These are phyloP conservation scores for Myotis planiceps DNA, from an alignment of 2,797 vertebrate genomes.

Conservation along the genomic window DNA sequence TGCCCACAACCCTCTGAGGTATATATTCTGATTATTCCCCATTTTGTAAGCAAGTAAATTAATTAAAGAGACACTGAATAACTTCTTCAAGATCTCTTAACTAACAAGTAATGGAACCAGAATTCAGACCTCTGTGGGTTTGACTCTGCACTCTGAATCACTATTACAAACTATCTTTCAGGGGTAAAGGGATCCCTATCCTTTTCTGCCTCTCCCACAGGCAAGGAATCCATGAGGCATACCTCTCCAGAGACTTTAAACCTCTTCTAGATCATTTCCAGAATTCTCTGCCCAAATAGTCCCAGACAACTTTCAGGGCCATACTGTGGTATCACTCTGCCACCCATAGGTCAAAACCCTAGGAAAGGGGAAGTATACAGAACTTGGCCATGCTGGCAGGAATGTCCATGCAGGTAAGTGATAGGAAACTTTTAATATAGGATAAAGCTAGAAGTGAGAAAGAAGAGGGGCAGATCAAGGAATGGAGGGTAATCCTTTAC, in stretches of 20 bases:
- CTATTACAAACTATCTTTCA: background rate
- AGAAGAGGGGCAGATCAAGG: background rate
- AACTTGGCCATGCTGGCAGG: background rate
- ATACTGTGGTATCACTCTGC: background rate
- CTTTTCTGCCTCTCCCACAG: background rate
- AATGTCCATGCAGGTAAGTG: background rate
- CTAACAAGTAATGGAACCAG: constrained; percentile 4
- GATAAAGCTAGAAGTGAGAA: background rate
- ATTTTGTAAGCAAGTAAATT: background rate
- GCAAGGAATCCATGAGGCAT: background rate
- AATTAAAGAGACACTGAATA: background rate
- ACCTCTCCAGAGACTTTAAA: background rate
- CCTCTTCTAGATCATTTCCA: background rate
- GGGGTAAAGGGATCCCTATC: background rate
- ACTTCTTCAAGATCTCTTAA: constrained; percentile 7
- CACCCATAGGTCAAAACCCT: background rate
- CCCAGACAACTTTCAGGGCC: background rate
- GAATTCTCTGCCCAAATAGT: constrained; percentile 11
- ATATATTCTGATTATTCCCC: background rate
- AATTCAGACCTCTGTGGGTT: background rate
- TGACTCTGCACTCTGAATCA: background rate
- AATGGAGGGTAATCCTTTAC: background rate
- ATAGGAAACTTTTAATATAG: background rate
- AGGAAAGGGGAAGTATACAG: background rate
- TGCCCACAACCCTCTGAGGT: background rate